Conservation (phyloP, 2,797 vertebrate genomes). For the Lepilemur septentrionalis region DNA sequence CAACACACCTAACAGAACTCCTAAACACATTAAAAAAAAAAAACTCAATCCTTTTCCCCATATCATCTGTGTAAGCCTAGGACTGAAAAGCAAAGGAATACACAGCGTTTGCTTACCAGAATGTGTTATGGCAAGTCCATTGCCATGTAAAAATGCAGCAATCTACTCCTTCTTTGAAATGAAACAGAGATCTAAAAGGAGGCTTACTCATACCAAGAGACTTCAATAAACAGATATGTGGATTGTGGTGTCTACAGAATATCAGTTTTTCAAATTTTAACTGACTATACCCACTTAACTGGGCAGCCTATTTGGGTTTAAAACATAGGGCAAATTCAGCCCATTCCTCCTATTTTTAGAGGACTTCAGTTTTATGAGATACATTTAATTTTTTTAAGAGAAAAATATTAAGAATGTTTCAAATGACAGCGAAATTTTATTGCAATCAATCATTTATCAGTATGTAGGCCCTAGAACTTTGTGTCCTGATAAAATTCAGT, state of each 20-base stretch:
- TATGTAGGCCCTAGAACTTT: constrained; percentile 7
- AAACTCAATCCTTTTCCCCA: background rate
- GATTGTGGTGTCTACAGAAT: background rate
- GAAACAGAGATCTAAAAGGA: background rate
- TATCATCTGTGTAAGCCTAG: background rate
- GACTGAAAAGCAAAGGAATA: constrained; percentile 47
- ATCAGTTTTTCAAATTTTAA: background rate
- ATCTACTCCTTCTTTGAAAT: background rate
- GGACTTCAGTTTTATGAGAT: constrained; percentile 71
- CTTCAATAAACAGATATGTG: constrained; percentile 21
- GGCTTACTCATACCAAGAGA: constrained; percentile 32
- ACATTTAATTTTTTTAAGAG: constrained; percentile 66
- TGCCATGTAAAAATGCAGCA: constrained; percentile 29
- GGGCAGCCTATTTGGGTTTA: constrained; percentile 45
- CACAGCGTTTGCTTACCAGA: constrained; percentile 16
- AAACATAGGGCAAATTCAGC: constrained; percentile 61
- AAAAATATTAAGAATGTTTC: constrained; percentile 76
- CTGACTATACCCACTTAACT: background rate
- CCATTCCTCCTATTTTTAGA: constrained; percentile 57
- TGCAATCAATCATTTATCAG: constrained; percentile 61
- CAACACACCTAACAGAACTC: constrained; percentile 22
- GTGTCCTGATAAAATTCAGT: constrained; percentile 2
- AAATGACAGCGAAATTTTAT: constrained; percentile 72
- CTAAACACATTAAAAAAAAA: constrained; percentile 56
- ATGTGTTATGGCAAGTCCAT: background rate